Percentiles rank a stretch among this genome's conserved stretches.
Evolutionary conservation across 2,113 vertebrate species (phyloP).

Genomic region (Daphoenositta chrysoptera): DNA sequence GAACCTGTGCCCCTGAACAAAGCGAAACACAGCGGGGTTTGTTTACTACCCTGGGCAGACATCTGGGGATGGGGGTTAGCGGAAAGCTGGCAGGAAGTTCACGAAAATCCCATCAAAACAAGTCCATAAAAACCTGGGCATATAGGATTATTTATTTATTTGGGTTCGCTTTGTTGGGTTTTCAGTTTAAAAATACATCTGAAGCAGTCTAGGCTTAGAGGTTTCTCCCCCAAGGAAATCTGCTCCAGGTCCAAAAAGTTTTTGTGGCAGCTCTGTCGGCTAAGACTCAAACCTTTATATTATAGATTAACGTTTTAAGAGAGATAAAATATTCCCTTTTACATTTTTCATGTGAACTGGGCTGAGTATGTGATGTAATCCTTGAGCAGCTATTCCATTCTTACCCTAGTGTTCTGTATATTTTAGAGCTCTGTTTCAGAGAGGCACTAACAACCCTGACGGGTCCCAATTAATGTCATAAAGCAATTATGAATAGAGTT

Average conservation of each 20-base stretch:
- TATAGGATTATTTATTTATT: background rate
- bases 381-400: background rate
- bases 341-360: background rate
- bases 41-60: background rate
- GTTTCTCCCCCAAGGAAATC: background rate
- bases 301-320: background rate
- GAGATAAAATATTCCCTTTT: background rate
- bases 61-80: background rate
- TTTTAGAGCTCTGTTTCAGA: background rate
- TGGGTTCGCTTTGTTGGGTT: background rate
- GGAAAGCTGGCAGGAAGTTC: background rate
- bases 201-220: background rate
- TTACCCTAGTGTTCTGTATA: background rate
- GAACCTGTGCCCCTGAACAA: constrained; percentile 62
- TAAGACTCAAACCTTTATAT: background rate
- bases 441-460: background rate
- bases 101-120: background rate
- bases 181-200: background rate
- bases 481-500: background rate
- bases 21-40: background rate
- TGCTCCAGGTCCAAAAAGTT: background rate
- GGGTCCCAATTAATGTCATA: background rate
- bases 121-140: background rate
- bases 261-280: background rate
- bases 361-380: background rate